A percentile compares a stretch with the other conserved stretches of the same genome.
phyloP scores from a whole-genome alignment of 2,113 vertebrate species.

The Procavia capensis region DNA sequence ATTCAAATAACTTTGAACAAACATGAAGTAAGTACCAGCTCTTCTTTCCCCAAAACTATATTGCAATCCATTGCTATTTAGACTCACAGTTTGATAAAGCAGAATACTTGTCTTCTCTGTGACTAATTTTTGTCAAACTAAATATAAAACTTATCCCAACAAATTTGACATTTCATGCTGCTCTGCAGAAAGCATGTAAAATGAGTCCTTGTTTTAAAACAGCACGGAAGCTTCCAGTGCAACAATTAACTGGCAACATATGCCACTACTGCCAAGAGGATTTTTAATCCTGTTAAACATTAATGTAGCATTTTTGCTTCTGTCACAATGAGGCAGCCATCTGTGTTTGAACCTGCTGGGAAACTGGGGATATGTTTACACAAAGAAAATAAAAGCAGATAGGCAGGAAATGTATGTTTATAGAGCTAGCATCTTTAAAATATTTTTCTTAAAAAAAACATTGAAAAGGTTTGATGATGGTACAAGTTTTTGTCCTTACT shows the following conservation, averaged over 20 bases:
- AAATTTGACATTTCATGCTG: slow-evolving; percentile 87
- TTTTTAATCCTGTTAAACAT: slow-evolving; percentile 91
- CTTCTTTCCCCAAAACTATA: slow-evolving; percentile 77
- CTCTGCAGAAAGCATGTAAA: slow-evolving; percentile 86
- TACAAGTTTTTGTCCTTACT: too few relatives aligned
- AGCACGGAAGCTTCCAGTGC: slow-evolving; percentile 89
- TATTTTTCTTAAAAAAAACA: too few relatives aligned
- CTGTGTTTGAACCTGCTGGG: slow-evolving; percentile 89
- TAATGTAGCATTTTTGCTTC: slow-evolving; percentile 91
- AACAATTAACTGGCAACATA: slow-evolving; percentile 93
- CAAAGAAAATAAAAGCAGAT: slow-evolving; percentile 76
- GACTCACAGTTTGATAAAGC: slow-evolving; percentile 76
- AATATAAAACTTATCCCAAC: slow-evolving; percentile 85
- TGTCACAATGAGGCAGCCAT: slow-evolving; percentile 90
- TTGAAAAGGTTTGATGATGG: too few relatives aligned
- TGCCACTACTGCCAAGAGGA: slow-evolving; percentile 89
- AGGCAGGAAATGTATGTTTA: slow-evolving; percentile 14
- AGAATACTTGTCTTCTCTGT: slow-evolving; percentile 80
- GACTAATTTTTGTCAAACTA: slow-evolving; percentile 83
- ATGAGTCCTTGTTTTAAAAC: slow-evolving; percentile 88
- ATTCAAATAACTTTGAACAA: neutral
- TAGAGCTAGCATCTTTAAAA: too few relatives aligned
- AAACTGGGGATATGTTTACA: slow-evolving; percentile 85
- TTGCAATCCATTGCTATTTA: slow-evolving; percentile 75
- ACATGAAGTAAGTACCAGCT: slow-evolving; percentile 5